Conservation (phyloP, 2,113 vertebrate genomes). For the Thymallus thymallus region DNA sequence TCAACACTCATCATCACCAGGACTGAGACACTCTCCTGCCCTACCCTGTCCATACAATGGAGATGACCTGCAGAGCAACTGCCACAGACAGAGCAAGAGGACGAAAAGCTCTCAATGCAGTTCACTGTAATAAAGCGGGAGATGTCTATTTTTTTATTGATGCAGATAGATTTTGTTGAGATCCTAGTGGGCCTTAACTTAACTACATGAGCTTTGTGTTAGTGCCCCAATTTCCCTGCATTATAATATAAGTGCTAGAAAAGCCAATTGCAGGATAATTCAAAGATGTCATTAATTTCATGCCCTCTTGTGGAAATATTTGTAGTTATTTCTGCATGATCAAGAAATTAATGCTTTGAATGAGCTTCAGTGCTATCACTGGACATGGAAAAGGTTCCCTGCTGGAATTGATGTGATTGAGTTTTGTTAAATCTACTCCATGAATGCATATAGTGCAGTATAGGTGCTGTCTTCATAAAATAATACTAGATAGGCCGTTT, state of each 20-base stretch:
- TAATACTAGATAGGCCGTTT: too few species aligned
- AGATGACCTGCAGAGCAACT: not conserved
- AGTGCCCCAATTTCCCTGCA: not conserved
- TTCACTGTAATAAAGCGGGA: not conserved
- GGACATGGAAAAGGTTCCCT: not conserved
- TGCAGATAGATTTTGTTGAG: constrained; percentile 1
- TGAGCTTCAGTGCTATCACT: not conserved
- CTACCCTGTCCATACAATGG: not conserved
- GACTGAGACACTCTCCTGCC: not conserved
- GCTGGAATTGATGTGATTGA: constrained; percentile 6
- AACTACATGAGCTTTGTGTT: not conserved
- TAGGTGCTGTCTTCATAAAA: not conserved
- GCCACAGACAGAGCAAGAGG: not conserved
- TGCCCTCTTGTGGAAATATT: not conserved
- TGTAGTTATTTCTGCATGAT: not conserved
- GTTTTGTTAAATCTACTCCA: not conserved
- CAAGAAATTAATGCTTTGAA: not conserved
- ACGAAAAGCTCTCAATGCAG: not conserved
- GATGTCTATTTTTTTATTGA: constrained; percentile 42
- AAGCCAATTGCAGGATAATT: not conserved
- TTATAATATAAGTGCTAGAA: not conserved
- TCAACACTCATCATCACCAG: constrained; percentile 1
- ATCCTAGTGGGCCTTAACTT: not conserved
- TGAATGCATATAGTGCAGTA: not conserved
- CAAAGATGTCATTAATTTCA: not conserved